Evolutionary conservation across 1,140 invertebrate species (phyloP).

Genomic region (Phortica variegata): DNA sequence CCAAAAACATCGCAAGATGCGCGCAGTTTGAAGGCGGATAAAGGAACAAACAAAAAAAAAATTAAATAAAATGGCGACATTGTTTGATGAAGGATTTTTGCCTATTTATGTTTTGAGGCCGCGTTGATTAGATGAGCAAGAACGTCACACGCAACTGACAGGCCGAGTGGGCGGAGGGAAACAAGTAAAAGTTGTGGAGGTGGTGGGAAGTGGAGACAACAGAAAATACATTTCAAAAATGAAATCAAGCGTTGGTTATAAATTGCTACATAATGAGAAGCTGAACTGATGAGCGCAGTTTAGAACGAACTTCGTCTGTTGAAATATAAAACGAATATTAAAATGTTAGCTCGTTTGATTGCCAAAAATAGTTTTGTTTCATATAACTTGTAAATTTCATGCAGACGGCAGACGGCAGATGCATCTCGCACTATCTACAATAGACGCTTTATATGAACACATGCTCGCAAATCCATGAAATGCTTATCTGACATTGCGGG

Average conservation of each 20-base stretch:
- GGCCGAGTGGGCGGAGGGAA: background rate
- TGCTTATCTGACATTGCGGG: constrained; percentile 22
- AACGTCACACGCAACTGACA: constrained; percentile 21
- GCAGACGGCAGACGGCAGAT: constrained; percentile 23
- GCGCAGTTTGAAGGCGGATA: constrained; percentile 12
- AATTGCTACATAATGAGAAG: background rate
- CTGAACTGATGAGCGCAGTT: background rate
- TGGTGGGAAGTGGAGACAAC: background rate
- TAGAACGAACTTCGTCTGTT: background rate
- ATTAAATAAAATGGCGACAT: constrained; percentile 48
- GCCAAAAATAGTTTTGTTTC: too few relatives aligned
- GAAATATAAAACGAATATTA: background rate
- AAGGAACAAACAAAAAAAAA: constrained; percentile 19
- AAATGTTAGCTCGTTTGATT: too few relatives aligned
- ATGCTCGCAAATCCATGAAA: constrained; percentile 15
- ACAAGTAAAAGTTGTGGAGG: background rate
- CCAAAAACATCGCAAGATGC: constrained; percentile 11
- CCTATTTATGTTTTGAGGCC: constrained; percentile 50
- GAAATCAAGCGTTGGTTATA: background rate
- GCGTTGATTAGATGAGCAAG: constrained; percentile 49
- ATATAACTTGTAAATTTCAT: background rate
- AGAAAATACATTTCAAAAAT: background rate
- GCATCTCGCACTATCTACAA: constrained; percentile 23
- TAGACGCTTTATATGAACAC: background rate
- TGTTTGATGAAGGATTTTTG: constrained; percentile 38